These are phyloP conservation scores for Corythornis vintsioides DNA, from an alignment of 2,113 vertebrate genomes.

Conservation along the genomic window DNA sequence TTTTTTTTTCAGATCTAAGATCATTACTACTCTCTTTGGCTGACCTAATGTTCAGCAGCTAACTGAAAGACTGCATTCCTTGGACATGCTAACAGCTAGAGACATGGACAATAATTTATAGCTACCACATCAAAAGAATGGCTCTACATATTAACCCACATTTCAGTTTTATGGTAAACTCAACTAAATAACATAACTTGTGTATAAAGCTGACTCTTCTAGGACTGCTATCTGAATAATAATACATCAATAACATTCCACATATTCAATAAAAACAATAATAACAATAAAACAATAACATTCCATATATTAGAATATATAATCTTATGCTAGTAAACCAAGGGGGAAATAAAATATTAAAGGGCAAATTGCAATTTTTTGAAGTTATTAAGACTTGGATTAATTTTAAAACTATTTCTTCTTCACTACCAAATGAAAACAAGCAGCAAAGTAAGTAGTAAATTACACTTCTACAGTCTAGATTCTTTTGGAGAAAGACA, in stretches of 20 bases:
- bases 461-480: neutral
- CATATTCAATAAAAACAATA: neutral
- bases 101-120: neutral
- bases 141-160: neutral
- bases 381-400: neutral
- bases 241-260: neutral
- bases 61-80: neutral
- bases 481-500: conserved; percentile 11
- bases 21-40: neutral
- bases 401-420: neutral
- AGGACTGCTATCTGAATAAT: neutral
- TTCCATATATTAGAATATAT: neutral
- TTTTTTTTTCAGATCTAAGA: neutral
- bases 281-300: neutral
- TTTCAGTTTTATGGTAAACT: neutral
- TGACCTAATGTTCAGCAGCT: neutral
- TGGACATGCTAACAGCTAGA: neutral
- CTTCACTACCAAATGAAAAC: neutral
- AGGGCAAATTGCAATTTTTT: neutral
- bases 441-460: neutral
- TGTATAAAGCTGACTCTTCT: neutral
- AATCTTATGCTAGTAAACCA: neutral
- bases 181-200: neutral
- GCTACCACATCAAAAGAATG: neutral
- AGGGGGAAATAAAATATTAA: neutral